A percentile compares a stretch with the other conserved stretches of the same genome.
These are phyloP conservation scores for Chaetodon trifascialis DNA, from an alignment of 2,113 vertebrate genomes.

Conservation along the genomic window DNA sequence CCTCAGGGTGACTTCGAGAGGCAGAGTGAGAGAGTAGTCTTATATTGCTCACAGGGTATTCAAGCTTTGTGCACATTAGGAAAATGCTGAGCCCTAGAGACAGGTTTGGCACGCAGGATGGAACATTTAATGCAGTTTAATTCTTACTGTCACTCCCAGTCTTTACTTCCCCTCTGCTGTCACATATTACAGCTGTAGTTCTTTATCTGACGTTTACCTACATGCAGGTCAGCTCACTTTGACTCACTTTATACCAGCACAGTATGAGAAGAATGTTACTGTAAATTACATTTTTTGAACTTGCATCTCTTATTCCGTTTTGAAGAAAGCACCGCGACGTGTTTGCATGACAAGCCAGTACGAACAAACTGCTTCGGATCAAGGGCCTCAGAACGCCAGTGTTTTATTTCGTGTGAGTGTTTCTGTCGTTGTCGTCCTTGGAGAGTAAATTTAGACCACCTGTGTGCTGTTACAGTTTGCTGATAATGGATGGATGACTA, in stretches of 20 bases:
- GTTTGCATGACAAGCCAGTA: slow-evolving; percentile 73
- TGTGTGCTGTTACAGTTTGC: slow-evolving; percentile 46
- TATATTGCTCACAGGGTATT: slow-evolving; percentile 80
- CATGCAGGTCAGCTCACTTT: slow-evolving; percentile 58
- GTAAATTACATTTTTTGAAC: slow-evolving; percentile 61
- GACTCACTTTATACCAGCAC: slow-evolving; percentile 79
- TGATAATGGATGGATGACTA: slow-evolving; percentile 66
- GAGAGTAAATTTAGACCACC: slow-evolving; percentile 40
- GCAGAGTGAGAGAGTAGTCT: slow-evolving; percentile 53
- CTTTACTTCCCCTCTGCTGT: slow-evolving; percentile 28
- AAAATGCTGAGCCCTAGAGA: slow-evolving; percentile 57
- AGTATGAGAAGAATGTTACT: slow-evolving; percentile 78
- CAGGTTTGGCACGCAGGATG: slow-evolving; percentile 60
- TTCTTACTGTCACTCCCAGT: slow-evolving; percentile 28
- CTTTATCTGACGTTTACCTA: slow-evolving; percentile 37
- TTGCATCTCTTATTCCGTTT: slow-evolving; percentile 55
- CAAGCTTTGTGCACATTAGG: slow-evolving; percentile 74
- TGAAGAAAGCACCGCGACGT: slow-evolving; percentile 52
- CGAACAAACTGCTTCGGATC: slow-evolving; percentile 48
- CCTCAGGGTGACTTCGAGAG: slow-evolving; percentile 72
- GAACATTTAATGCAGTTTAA: slow-evolving; percentile 52
- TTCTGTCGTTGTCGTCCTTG: slow-evolving; percentile 43
- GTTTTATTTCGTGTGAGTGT: slow-evolving; percentile 62
- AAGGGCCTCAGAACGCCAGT: slow-evolving; percentile 63
- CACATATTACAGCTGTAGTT: slow-evolving; percentile 29